phyloP scores from a whole-genome alignment of 1,140 invertebrate genomes.

The honey bee (Apis mellifera) region DNA sequence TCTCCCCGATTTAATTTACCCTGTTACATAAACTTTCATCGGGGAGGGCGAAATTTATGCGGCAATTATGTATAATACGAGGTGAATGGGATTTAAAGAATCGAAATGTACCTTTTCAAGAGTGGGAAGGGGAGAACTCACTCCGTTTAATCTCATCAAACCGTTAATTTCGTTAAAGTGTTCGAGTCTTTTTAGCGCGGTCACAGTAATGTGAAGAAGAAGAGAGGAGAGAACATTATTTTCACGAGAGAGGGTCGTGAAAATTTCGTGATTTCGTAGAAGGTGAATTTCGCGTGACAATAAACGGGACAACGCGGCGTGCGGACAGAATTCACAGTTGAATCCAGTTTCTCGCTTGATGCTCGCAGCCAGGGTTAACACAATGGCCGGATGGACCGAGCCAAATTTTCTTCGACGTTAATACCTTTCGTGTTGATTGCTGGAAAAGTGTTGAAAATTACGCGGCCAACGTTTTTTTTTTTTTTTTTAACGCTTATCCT shows the following conservation, averaged over 20 bases:
- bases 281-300: constrained; percentile 30
- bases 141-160: background rate
- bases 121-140: too few species aligned
- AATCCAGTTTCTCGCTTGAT: constrained; percentile 9
- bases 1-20: too few species aligned
- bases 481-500: background rate
- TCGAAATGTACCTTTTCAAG: background rate
- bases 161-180: constrained; percentile 1
- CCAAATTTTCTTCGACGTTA: background rate
- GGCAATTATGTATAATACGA: background rate
- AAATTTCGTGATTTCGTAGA: constrained; percentile 49
- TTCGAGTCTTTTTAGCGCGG: background rate
- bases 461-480: too few species aligned
- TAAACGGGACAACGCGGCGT: constrained; percentile 26
- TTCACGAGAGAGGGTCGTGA: constrained; percentile 7
- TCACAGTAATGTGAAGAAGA: background rate
- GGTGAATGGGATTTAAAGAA: background rate
- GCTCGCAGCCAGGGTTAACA: constrained; percentile 16
- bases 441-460: background rate
- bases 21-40: too few species aligned
- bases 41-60: background rate
- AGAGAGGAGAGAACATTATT: constrained; percentile 27
- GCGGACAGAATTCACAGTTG: constrained; percentile 15
- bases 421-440: background rate
- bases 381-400: background rate